Evolutionary conservation across 1,140 invertebrate genomes (phyloP).

Genomic region (Hylyphantes graminicola): DNA sequence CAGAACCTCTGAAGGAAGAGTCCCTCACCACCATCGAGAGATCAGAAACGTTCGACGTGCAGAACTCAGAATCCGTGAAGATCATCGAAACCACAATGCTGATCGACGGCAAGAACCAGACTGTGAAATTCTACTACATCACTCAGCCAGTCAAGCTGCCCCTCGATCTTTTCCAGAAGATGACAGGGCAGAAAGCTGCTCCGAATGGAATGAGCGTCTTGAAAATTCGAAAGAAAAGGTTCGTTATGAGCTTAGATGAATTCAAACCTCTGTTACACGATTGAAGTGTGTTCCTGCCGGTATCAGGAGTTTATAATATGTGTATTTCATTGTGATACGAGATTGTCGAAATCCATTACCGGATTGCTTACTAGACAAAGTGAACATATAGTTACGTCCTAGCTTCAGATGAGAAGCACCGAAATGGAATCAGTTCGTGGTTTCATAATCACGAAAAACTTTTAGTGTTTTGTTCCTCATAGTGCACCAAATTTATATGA

Average conservation of each 20-base stretch:
- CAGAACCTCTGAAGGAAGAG: constrained; percentile 45
- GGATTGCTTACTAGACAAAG: no score
- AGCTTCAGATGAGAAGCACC: no score
- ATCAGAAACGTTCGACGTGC: constrained; percentile 29
- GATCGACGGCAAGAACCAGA: constrained; percentile 55
- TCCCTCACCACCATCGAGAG: background rate
- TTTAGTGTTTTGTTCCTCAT: no score
- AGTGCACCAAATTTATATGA: no score
- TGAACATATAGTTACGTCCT: no score
- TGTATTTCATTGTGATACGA: constrained; percentile 15
- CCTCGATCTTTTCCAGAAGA: constrained; percentile 41
- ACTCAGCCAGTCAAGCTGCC: constrained; percentile 53
- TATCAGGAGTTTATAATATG: background rate
- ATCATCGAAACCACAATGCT: constrained; percentile 56
- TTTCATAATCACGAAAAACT: no score
- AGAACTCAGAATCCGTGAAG: constrained; percentile 51
- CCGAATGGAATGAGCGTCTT: constrained; percentile 33
- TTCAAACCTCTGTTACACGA: background rate
- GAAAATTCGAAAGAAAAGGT: constrained; percentile 43
- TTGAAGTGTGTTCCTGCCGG: constrained; percentile 39
- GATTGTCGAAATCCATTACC: no score
- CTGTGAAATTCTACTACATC: constrained; percentile 54
- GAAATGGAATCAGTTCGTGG: no score
- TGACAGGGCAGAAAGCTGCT: constrained; percentile 16
- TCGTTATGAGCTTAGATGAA: background rate